A percentile compares a stretch with the other conserved stretches of the same genome.
These are phyloP conservation scores for Cephonodes hylas DNA, from an alignment of 2,888 invertebrate genomes.

Conservation along the genomic window DNA sequence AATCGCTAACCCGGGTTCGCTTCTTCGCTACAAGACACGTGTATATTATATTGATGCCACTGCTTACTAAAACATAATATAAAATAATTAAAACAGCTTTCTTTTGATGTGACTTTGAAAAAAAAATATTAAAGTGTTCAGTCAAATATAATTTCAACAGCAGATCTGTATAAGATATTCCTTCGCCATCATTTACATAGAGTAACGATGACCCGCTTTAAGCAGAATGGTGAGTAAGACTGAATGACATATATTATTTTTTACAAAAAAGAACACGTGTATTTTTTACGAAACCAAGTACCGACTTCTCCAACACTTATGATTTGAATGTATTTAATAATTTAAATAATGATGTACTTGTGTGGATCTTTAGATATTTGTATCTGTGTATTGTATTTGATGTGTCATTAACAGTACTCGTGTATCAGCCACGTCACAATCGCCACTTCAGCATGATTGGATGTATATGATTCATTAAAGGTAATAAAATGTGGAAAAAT, in stretches of 20 bases:
- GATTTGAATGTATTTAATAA: conserved; percentile 54
- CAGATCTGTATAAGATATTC: neutral
- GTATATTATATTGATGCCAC: neutral
- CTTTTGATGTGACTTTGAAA: neutral
- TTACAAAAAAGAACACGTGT: neutral
- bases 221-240: conserved; percentile 1
- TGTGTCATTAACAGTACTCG: neutral
- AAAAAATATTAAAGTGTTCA: neutral
- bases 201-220: neutral
- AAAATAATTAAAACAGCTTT: neutral
- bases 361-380: conserved; percentile 9
- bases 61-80: no score
- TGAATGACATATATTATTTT: conserved; percentile 2
- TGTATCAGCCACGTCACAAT: conserved; percentile 67
- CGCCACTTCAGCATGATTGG: conserved; percentile 72
- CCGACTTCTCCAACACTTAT: neutral
- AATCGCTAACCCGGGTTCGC: neutral
- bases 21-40: neutral
- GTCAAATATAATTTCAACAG: neutral
- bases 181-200: neutral
- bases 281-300: neutral
- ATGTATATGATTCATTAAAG: conserved; percentile 60
- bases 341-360: conserved; percentile 61
- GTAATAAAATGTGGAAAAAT: conserved; percentile 23
- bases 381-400: conserved; percentile 46